Conservation (phyloP, 2,797 vertebrate genomes). For the Cryptoprocta ferox region DNA sequence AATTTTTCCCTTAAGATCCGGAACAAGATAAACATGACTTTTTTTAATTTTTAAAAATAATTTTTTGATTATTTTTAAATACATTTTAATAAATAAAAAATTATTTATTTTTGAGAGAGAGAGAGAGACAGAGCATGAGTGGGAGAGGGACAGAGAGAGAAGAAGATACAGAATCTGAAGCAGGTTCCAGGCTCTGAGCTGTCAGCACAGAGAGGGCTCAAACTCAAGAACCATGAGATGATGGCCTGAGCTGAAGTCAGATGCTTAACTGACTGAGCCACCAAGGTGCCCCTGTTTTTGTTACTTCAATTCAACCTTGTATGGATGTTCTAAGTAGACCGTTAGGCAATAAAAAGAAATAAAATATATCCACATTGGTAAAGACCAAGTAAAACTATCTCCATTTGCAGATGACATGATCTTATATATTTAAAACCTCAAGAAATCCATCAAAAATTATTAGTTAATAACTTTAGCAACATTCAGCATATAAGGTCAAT, state of each 20-base stretch:
- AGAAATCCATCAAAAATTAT: background rate
- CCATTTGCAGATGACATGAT: background rate
- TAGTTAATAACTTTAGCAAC: background rate
- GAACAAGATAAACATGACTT: background rate
- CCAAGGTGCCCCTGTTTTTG: background rate
- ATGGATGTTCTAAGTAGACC: background rate
- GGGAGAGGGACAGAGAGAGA: no score
- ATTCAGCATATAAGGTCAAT: background rate
- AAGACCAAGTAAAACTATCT: background rate
- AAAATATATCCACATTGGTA: background rate
- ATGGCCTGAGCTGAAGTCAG: no score
- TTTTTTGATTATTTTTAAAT: no score
- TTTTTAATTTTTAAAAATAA: no score
- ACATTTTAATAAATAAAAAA: no score
- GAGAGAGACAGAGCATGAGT: no score
- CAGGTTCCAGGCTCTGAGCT: no score
- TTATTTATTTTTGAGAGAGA: no score
- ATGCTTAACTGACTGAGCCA: no score
- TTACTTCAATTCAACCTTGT: background rate
- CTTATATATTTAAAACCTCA: background rate
- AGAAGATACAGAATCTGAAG: no score
- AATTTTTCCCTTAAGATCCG: background rate
- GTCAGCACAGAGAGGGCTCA: no score
- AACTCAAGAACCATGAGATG: no score
- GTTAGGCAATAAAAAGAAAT: slow-evolving; percentile 26